A percentile compares a stretch with the other conserved stretches of the same genome.
These are phyloP conservation scores for Balaeniceps rex DNA, from an alignment of 2,113 vertebrate species.

Conservation along the genomic window DNA sequence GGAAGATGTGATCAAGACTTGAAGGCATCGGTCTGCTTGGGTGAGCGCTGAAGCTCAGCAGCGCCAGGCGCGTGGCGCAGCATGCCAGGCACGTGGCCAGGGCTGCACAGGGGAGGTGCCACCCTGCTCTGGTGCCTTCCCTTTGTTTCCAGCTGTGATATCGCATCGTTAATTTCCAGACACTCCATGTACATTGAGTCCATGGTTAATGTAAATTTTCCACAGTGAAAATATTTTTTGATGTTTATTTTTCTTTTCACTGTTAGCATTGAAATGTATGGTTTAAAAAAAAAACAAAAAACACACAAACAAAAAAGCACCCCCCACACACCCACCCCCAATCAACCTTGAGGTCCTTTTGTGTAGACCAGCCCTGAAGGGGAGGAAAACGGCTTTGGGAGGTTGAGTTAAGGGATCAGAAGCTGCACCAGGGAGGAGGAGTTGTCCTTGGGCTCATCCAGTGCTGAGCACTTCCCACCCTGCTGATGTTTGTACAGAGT, in stretches of 20 bases:
- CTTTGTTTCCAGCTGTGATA: background rate
- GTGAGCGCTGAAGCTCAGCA: background rate
- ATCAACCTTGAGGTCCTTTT: background rate
- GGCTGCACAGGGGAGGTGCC: background rate
- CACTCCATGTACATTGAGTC: background rate
- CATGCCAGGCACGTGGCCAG: fast-evolving
- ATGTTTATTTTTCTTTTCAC: background rate
- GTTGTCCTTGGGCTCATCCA: background rate
- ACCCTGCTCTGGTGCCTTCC: background rate
- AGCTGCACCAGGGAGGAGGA: background rate
- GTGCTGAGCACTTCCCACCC: background rate
- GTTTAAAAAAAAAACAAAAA: background rate
- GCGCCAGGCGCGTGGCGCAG: fast-evolving
- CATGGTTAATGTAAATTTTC: background rate
- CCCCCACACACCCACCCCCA: no score
- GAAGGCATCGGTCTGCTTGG: no score
- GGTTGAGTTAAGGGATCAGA: background rate
- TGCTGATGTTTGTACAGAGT: no score
- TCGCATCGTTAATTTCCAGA: background rate
- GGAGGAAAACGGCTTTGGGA: background rate
- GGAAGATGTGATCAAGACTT: background rate
- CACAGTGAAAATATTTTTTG: background rate
- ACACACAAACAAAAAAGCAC: no score
- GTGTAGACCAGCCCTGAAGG: background rate
- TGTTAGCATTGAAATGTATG: background rate